Conservation (phyloP, 1,140 invertebrate species). For the Asbolus verrucosus region DNA sequence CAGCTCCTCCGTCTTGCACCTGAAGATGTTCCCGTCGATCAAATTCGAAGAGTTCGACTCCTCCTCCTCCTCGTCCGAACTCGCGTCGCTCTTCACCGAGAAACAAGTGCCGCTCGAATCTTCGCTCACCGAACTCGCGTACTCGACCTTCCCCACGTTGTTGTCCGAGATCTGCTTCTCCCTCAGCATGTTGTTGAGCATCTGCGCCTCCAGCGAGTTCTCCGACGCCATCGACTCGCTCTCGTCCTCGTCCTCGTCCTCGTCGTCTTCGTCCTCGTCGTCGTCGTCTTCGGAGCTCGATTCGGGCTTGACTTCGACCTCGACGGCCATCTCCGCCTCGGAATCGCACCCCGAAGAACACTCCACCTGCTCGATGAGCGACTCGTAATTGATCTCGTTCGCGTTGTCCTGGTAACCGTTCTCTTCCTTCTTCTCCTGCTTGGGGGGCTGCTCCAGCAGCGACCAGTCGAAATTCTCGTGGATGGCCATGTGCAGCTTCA, state of each 20-base stretch:
- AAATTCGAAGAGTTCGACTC: conserved; percentile 27
- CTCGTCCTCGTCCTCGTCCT: conserved; percentile 46
- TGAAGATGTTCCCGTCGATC: conserved; percentile 39
- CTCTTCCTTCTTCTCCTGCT: conserved; percentile 50
- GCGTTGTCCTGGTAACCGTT: conserved; percentile 59
- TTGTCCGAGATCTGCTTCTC: conserved; percentile 38
- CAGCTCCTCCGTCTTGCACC: conserved; percentile 55
- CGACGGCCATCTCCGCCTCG: conserved; percentile 45
- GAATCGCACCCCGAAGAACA: conserved; percentile 52
- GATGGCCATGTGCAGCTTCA: conserved; percentile 71
- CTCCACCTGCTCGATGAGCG: conserved; percentile 63
- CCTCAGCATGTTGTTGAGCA: conserved; percentile 50
- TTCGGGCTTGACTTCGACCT: conserved; percentile 50
- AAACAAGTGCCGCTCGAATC: conserved; percentile 36
- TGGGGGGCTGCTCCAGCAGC: conserved; percentile 58
- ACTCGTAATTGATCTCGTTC: conserved; percentile 62
- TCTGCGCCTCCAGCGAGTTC: conserved; percentile 50
- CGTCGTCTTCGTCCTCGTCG: conserved; percentile 58
- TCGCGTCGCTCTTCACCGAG: conserved; percentile 40
- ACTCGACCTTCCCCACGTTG: conserved; percentile 30
- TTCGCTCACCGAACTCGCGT: conserved; percentile 42
- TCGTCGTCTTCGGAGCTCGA: conserved; percentile 53
- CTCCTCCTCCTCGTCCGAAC: conserved; percentile 46
- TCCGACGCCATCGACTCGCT: conserved; percentile 34
- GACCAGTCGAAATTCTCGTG: conserved; percentile 68